phyloP scores from a whole-genome alignment of 2,888 invertebrate genomes.

The Pomacea canaliculata region DNA sequence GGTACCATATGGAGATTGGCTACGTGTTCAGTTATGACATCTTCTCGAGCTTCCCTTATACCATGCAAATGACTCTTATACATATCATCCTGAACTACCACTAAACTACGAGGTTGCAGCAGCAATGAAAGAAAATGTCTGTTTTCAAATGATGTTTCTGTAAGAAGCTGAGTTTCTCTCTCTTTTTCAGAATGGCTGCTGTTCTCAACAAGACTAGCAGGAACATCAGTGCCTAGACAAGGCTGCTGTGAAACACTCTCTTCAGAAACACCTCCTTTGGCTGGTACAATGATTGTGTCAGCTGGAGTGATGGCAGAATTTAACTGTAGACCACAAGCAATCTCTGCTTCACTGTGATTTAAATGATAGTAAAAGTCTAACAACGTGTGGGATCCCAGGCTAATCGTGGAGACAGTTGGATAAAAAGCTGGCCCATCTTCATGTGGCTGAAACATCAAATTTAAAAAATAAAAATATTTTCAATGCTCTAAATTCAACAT shows the following conservation, averaged over 20 bases:
- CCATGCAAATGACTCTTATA: constrained; percentile 89
- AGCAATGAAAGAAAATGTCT: constrained; percentile 78
- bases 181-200: background rate
- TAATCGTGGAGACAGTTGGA: constrained; percentile 92
- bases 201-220: background rate
- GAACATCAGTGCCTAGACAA: background rate
- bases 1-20: constrained; percentile 76
- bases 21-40: constrained; percentile 73
- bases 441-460: constrained; percentile 79
- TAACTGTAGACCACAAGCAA: too few species aligned
- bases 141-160: constrained; percentile 52
- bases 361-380: constrained; percentile 80
- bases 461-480: background rate
- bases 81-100: constrained; percentile 85
- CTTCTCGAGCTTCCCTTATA: constrained; percentile 81
- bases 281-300: too few species aligned
- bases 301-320: too few species aligned
- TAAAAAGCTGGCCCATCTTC: constrained; percentile 94
- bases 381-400: constrained; percentile 90
- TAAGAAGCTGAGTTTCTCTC: background rate
- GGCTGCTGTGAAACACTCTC: too few species aligned
- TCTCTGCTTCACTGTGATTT: background rate
- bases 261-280: too few species aligned
- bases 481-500: background rate
- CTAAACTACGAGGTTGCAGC: constrained; percentile 88